phyloP scores from a whole-genome alignment of 2,888 invertebrate genomes.

The Scrobipalpa atriplicella region DNA sequence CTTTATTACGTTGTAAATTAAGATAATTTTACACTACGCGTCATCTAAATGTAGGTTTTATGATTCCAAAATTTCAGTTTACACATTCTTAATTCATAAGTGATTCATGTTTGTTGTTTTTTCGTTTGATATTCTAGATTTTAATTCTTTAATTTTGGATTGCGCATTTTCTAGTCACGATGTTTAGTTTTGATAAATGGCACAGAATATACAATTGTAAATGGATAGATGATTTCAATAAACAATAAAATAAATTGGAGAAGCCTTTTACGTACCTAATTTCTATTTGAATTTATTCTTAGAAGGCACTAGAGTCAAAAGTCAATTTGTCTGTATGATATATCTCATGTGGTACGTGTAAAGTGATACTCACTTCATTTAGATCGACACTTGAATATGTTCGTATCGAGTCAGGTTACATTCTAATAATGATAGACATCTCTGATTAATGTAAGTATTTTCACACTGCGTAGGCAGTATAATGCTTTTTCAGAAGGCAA shows the following conservation, averaged over 20 bases:
- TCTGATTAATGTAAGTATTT: not conserved
- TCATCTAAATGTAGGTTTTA: conserved; percentile 41
- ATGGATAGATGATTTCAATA: not conserved
- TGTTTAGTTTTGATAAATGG: not conserved
- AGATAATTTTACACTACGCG: conserved; percentile 44
- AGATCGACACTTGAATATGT: not conserved
- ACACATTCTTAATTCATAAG: conserved; percentile 29
- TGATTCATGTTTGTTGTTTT: conserved; percentile 29
- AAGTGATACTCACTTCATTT: conserved; percentile 7
- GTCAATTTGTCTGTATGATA: not conserved
- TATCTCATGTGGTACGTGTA: not conserved
- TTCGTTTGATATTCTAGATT: conserved; percentile 19
- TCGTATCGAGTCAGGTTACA: not conserved
- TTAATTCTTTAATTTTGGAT: not conserved
- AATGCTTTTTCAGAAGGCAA: too few relatives aligned
- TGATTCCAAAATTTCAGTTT: conserved; percentile 30
- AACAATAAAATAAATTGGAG: too few relatives aligned
- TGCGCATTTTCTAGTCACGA: not conserved
- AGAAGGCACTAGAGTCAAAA: not conserved
- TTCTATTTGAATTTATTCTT: not conserved
- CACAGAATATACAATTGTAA: not conserved
- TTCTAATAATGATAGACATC: conserved; percentile 15
- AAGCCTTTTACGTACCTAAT: too few relatives aligned
- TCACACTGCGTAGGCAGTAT: not conserved
- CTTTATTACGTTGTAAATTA: conserved; percentile 59